Conservation (phyloP, 2,797 vertebrate species). For the Spinus olivaceus region DNA sequence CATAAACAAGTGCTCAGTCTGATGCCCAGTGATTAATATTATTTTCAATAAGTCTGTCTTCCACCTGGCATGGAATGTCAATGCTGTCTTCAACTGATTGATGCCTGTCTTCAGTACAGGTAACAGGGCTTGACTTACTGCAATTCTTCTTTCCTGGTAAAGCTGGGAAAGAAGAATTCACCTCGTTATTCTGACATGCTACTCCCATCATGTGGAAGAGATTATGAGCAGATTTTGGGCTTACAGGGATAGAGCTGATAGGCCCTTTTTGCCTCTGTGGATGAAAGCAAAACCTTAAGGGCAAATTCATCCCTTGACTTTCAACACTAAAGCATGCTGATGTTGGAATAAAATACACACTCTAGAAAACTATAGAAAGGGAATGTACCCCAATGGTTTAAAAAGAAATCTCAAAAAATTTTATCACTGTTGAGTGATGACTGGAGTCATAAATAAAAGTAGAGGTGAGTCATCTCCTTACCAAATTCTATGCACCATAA, state of each 20-base stretch:
- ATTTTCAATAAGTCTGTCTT: not conserved
- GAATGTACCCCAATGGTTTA: rapidly evolving
- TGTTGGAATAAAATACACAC: not conserved
- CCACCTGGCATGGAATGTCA: not conserved
- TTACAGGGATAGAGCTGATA: not conserved
- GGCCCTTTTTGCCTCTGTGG: not conserved
- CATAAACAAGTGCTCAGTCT: not conserved
- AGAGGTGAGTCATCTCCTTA: not conserved
- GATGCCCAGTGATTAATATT: not conserved
- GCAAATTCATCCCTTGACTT: not conserved
- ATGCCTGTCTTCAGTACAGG: not conserved
- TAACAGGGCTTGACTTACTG: not conserved
- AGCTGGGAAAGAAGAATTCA: not conserved
- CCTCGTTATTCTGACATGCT: not conserved
- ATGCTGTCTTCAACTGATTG: not conserved
- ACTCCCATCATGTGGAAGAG: not conserved
- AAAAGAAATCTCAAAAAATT: not conserved
- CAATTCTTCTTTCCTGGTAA: not conserved
- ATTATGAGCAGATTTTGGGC: not conserved
- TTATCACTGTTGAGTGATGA: not conserved
- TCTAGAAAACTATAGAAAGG: not conserved
- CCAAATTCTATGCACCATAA: not conserved
- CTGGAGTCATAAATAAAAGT: not conserved
- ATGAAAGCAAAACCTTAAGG: not conserved
- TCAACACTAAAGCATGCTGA: not conserved